Conservation (phyloP, 2,888 invertebrate genomes). For the Micoletzkya japonica region DNA sequence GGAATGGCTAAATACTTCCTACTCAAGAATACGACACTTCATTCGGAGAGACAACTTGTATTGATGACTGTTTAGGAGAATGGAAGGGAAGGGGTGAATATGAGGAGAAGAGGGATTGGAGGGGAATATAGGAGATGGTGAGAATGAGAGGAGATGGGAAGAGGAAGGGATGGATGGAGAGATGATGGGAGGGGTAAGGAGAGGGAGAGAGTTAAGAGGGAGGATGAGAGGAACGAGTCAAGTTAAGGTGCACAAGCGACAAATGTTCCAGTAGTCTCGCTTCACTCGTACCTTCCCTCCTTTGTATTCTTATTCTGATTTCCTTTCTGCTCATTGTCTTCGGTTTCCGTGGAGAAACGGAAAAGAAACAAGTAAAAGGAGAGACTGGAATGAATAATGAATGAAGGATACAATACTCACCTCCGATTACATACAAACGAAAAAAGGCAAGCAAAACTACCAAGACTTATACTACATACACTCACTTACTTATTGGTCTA, state of each 20-base stretch:
- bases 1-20: too few species aligned
- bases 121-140: neutral
- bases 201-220: slow-evolving; percentile 6
- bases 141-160: neutral
- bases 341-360: neutral
- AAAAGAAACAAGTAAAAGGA: neutral
- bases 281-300: neutral
- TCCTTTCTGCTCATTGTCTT: too few species aligned
- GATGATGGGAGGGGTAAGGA: neutral
- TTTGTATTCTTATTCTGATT: too few species aligned
- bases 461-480: too few species aligned
- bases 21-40: too few species aligned
- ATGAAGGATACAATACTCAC: too few species aligned
- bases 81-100: neutral
- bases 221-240: neutral
- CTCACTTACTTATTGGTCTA: too few species aligned
- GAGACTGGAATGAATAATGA: neutral
- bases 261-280: neutral
- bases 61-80: too few species aligned
- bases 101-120: neutral
- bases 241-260: neutral
- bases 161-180: neutral
- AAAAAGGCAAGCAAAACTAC: too few species aligned
- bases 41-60: too few species aligned
- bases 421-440: too few species aligned